Percentiles rank a stretch among this genome's conserved stretches.
Conservation (phyloP, 2,888 invertebrate species). For the Strigamia crassipes region DNA sequence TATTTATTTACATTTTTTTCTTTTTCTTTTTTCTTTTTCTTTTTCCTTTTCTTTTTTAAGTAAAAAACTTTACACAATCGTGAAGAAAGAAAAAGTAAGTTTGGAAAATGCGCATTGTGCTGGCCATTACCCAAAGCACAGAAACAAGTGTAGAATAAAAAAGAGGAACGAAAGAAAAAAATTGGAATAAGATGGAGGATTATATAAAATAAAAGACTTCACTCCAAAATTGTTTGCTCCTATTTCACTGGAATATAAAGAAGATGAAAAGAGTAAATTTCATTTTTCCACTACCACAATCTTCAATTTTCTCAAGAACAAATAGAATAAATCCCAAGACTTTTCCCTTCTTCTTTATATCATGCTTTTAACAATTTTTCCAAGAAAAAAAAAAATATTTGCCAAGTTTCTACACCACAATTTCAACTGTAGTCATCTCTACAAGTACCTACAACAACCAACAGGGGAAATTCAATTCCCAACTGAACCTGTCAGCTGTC, state of each 20-base stretch:
- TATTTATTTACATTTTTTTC: background rate
- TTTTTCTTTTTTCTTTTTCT: background rate
- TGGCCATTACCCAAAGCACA: conserved; percentile 2
- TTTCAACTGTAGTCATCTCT: background rate
- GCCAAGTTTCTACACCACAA: background rate
- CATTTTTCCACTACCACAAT: background rate
- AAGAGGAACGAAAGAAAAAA: background rate
- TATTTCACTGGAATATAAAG: conserved; percentile 3
- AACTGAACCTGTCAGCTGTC: conserved; percentile 10
- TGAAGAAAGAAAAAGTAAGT: background rate
- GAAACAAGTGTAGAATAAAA: background rate
- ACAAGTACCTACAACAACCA: conserved; percentile 10
- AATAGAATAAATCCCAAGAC: background rate
- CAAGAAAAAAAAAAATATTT: background rate
- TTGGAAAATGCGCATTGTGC: background rate
- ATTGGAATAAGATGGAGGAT: conserved; percentile 10
- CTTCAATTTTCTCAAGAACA: conserved; percentile 10
- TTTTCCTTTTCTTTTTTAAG: background rate
- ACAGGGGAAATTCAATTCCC: conserved; percentile 10
- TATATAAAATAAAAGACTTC: conserved; percentile 4
- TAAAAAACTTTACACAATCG: background rate
- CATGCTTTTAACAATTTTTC: background rate
- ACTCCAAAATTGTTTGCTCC: conserved; percentile 10
- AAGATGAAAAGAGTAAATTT: conserved; percentile 10
- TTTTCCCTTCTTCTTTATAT: background rate